Percentiles rank a stretch among this genome's conserved stretches.
Conservation (phyloP, 2,888 invertebrate genomes). For the Sipunculus nudus region DNA sequence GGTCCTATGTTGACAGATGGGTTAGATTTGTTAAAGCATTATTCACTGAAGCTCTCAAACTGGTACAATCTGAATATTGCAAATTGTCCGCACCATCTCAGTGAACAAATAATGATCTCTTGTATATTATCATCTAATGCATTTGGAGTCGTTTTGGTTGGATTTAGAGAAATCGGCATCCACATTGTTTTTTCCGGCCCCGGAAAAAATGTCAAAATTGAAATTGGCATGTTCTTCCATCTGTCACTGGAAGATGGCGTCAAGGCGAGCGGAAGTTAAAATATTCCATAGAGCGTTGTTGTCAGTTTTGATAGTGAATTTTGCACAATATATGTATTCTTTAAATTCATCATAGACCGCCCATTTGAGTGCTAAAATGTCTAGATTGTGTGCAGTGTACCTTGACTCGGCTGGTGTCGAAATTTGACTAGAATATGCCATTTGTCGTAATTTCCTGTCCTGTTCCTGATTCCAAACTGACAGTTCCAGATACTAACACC, state of each 20-base stretch:
- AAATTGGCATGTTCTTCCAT: not conserved
- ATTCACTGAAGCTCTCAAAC: no score
- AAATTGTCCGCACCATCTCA: no score
- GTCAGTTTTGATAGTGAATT: not conserved
- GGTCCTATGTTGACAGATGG: no score
- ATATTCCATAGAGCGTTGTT: slow-evolving; percentile 3
- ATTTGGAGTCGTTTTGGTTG: no score
- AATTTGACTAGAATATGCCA: not conserved
- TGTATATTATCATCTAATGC: no score
- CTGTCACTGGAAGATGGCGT: not conserved
- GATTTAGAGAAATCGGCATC: slow-evolving; percentile 10
- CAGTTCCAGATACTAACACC: no score
- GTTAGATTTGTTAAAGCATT: no score
- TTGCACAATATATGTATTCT: not conserved
- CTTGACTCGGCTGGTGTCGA: not conserved
- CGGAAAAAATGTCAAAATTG: slow-evolving; percentile 1
- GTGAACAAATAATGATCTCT: no score
- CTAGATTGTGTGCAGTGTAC: not conserved
- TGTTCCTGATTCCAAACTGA: no score
- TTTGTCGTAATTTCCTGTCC: not conserved
- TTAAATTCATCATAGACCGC: not conserved
- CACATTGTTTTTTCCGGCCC: not conserved
- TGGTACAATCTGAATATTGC: no score
- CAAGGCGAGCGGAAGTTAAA: no score
- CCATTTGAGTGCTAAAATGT: slow-evolving; percentile 1